phyloP scores from a whole-genome alignment of 2,888 invertebrate species.

The Masnerella sp. region DNA sequence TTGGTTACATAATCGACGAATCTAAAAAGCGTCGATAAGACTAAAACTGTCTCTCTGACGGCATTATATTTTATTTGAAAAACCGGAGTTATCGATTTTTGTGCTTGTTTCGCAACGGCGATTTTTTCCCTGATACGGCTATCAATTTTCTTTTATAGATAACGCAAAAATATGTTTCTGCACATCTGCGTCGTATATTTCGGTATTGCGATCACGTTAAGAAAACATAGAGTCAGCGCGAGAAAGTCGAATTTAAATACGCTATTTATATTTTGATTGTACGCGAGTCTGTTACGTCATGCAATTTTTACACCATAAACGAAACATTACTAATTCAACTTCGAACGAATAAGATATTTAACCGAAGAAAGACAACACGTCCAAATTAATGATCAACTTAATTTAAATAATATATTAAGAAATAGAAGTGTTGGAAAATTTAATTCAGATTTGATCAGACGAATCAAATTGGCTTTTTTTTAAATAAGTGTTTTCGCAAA shows the following conservation, averaged over 20 bases:
- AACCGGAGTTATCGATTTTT: conserved; percentile 59
- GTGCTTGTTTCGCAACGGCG: conserved; percentile 58
- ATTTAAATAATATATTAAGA: too few relatives aligned
- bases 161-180: conserved; percentile 55
- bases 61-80: conserved; percentile 57
- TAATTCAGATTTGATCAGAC: not conserved
- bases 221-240: conserved; percentile 30
- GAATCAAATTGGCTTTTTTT: too few relatives aligned
- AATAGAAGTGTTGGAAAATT: not conserved
- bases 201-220: conserved; percentile 48
- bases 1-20: conserved; percentile 56
- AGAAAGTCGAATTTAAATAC: conserved; percentile 19
- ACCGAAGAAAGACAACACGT: too few relatives aligned
- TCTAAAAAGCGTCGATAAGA: conserved; percentile 58
- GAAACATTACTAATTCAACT: too few relatives aligned
- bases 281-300: too few relatives aligned
- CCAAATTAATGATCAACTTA: too few relatives aligned
- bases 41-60: conserved; percentile 58
- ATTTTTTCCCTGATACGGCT: conserved; percentile 58
- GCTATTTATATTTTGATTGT: conserved; percentile 17
- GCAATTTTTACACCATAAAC: too few relatives aligned
- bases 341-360: too few relatives aligned
- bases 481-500: conserved; percentile 28
- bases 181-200: conserved; percentile 59
- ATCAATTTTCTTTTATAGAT: conserved; percentile 60